Conservation (phyloP, 2,113 vertebrate genomes). For the Melanocharis versteri region DNA sequence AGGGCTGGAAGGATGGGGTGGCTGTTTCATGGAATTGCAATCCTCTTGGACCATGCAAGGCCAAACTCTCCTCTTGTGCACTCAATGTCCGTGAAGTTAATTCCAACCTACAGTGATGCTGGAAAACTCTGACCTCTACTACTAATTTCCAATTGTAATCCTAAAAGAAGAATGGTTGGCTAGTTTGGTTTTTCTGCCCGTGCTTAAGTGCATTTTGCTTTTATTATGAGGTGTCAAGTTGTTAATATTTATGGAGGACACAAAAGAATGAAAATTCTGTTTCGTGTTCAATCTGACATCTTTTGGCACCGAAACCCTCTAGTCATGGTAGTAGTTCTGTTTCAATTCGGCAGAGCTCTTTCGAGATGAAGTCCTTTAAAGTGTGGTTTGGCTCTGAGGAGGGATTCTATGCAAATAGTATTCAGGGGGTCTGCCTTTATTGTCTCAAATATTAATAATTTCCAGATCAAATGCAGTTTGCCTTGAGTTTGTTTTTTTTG, state of each 20-base stretch:
- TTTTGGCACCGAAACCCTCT: conserved; percentile 39
- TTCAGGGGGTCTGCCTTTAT: conserved; percentile 36
- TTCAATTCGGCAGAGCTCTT: conserved; percentile 30
- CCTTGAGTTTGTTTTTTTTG: not conserved
- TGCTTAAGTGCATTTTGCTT: conserved; percentile 57
- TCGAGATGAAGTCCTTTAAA: conserved; percentile 43
- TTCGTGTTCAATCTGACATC: conserved; percentile 63
- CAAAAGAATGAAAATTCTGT: conserved; percentile 63
- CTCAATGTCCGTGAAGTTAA: not conserved
- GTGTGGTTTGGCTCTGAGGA: conserved; percentile 56
- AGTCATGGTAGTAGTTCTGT: conserved; percentile 45
- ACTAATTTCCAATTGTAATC: conserved; percentile 38
- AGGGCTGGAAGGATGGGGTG: not conserved
- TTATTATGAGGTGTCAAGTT: conserved; percentile 64
- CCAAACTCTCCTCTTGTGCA: not conserved
- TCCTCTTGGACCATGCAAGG: not conserved
- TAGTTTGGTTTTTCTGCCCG: conserved; percentile 48
- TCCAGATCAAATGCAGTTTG: conserved; percentile 50
- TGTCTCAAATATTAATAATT: conserved; percentile 66
- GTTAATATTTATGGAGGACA: conserved; percentile 60
- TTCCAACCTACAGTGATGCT: not conserved
- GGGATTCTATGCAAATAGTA: conserved; percentile 32
- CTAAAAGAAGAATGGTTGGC: conserved; percentile 60
- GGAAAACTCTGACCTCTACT: conserved; percentile 48
- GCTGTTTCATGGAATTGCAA: not conserved